Evolutionary conservation across 2,113 vertebrate species (phyloP).

Genomic region (Scopus umbretta): DNA sequence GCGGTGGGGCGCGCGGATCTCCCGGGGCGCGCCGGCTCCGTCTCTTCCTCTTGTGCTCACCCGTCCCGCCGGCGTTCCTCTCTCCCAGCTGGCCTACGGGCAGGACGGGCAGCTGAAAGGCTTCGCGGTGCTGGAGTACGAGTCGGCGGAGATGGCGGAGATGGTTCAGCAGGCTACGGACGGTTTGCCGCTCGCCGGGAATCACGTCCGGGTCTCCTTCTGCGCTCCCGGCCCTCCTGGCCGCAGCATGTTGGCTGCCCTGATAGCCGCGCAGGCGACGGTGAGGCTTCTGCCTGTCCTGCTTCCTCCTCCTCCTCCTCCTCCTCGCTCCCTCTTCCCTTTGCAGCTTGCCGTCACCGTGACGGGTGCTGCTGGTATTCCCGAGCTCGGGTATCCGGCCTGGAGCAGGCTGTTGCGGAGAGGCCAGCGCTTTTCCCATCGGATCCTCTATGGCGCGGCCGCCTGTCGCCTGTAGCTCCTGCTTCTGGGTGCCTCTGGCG

Average conservation of each 20-base stretch:
- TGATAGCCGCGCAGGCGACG: slow-evolving; percentile 91
- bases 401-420: background rate
- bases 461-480: background rate
- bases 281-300: slow-evolving; percentile 47
- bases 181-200: slow-evolving; percentile 74
- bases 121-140: slow-evolving; percentile 86
- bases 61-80: no score
- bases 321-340: background rate
- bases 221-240: slow-evolving; percentile 90
- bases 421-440: background rate
- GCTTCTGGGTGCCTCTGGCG: background rate
- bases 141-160: slow-evolving; percentile 80
- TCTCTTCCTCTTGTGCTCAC: background rate
- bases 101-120: slow-evolving; percentile 88
- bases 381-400: background rate
- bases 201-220: slow-evolving; percentile 84
- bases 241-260: slow-evolving; percentile 88
- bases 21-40: no score
- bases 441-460: background rate
- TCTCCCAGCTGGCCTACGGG: slow-evolving; percentile 83
- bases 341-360: background rate
- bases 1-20: background rate
- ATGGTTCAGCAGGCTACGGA: slow-evolving; percentile 75
- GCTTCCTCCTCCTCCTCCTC: no score
- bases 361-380: background rate